Base-by-base conservation (phyloP, 2,888 invertebrate genomes). In the Cephus pulcher region DNA sequence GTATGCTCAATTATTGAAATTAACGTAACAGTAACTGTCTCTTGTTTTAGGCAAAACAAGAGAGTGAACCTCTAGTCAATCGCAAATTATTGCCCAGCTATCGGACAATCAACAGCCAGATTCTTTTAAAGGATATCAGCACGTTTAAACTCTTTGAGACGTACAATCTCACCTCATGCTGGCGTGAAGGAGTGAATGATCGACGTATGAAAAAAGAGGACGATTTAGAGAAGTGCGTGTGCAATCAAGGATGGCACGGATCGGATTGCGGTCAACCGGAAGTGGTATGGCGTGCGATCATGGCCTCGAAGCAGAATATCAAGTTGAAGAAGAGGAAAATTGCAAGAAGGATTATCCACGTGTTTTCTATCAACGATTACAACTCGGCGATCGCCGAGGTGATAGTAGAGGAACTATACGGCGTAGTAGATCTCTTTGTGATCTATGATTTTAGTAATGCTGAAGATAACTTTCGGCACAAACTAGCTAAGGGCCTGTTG, bases 211-310 rank as follows among this genome's bases (percentile, higher is more conserved):
- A 81, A n/a, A 81, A 78, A 4, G 85, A 83, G 3, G 80, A 83
- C 90, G 23, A n/a, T 12, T 30, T 34, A 6, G 82, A 87, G 34
- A 88, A 85, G 84, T 95, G 95, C 83, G 90, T 92, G 30, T 95
- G 95, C 86, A 90, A 92, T 76, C 92, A 91, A n/a, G 94, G 94
- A 40, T 95, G 94, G 94, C 95, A 95, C 87, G 94, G 95, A 2
- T 91, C 92, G 12, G 95, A 95, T 84, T 95, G 95, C 86, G 94
- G 94, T 1, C 94, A 94, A 84, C 95, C 95, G 4, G 95, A 95
- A 89, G 94, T 95, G 12, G 93, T 95, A 23, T 95, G 95, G 94
- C 92, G 95, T 73, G 94, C 94, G 1, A 92, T 95, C 80, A 92
- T 95, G 90, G 93, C 94, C 33, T 92, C 93, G 30, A 93, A 93